These are phyloP conservation scores for Myotis davidii DNA, from an alignment of 2,113 vertebrate genomes.

Conservation along the genomic window DNA sequence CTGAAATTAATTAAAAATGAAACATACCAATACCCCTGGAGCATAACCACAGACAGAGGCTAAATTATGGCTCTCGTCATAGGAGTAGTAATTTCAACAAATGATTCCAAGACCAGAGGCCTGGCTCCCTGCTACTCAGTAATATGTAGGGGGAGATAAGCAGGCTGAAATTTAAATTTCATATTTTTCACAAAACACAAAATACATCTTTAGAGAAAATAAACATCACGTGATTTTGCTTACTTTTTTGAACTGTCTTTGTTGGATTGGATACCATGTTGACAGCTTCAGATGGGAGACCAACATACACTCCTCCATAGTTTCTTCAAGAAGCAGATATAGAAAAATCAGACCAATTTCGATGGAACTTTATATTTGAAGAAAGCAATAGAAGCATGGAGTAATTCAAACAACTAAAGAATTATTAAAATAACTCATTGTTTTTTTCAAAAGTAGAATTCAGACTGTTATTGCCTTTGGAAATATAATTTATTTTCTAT, in stretches of 20 bases:
- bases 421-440: conserved; percentile 24
- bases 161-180: conserved; percentile 29
- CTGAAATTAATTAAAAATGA: neutral
- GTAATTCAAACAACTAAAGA: neutral
- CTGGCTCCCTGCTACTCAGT: neutral
- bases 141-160: neutral
- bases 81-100: conserved; percentile 38
- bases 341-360: neutral
- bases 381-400: accelerated
- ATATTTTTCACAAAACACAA: conserved; percentile 12
- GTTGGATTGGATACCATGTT: conserved; percentile 89
- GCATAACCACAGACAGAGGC: neutral
- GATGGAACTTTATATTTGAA: neutral
- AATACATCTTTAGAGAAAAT: neutral
- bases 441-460: conserved; percentile 17
- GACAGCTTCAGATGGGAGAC: conserved; percentile 90
- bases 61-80: conserved; percentile 27
- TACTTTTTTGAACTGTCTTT: conserved; percentile 92
- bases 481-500: neutral
- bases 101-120: neutral
- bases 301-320: conserved; percentile 96
- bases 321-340: conserved; percentile 86
- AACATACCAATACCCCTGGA: neutral
- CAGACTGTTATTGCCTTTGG: neutral
- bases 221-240: neutral